These are phyloP conservation scores for Pocillopora verrucosa DNA, from an alignment of 64 coral and sea anemone genomes.

Conservation along the genomic window DNA sequence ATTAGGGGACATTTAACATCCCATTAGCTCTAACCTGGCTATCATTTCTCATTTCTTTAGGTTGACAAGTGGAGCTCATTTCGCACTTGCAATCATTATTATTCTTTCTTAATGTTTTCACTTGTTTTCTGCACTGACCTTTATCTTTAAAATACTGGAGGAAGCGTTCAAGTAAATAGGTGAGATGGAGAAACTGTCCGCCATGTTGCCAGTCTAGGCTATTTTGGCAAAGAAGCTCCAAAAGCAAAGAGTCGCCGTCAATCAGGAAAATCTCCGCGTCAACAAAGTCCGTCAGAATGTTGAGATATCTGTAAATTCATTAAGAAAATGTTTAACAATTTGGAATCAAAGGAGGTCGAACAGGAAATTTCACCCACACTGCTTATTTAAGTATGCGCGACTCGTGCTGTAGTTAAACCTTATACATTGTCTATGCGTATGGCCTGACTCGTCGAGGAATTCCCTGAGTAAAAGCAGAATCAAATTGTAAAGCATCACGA, in stretches of 20 bases:
- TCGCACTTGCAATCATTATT: background rate
- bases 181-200: slow-evolving; percentile 39
- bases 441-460: no score
- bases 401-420: no score
- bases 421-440: no score
- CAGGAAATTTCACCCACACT: no score
- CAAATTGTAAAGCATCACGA: no score
- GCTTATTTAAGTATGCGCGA: no score
- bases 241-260: slow-evolving; percentile 39
- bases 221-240: slow-evolving; percentile 24
- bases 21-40: no score
- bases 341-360: background rate
- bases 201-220: slow-evolving; percentile 11
- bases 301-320: background rate
- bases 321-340: background rate
- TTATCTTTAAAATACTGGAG: slow-evolving; percentile 21
- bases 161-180: slow-evolving; percentile 15
- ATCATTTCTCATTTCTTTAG: background rate
- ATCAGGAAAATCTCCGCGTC: slow-evolving; percentile 36
- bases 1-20: no score
- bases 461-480: no score
- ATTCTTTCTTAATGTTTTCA: no score
- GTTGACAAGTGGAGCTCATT: background rate
- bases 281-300: slow-evolving; percentile 21
- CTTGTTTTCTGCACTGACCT: background rate